These are phyloP conservation scores for Ageneiosus marmoratus DNA, from an alignment of 2,113 vertebrate genomes.

Conservation along the genomic window DNA sequence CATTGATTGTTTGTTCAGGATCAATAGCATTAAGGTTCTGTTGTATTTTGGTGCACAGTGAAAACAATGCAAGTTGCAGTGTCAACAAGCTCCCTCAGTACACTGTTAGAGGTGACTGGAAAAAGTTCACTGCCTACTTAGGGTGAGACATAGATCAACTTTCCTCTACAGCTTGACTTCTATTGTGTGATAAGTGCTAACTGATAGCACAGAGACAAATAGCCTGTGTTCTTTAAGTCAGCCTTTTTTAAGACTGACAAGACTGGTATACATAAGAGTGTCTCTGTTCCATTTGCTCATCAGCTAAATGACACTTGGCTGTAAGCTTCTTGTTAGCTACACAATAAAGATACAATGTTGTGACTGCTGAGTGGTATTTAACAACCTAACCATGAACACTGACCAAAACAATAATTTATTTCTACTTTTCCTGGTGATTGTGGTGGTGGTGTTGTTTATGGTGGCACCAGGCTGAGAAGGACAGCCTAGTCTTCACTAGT, in stretches of 20 bases:
- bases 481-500: not conserved
- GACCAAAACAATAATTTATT: conserved; percentile 16
- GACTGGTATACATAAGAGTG: conserved; percentile 15
- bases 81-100: not conserved
- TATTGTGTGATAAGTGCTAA: conserved; percentile 19
- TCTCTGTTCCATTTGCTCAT: conserved; percentile 28
- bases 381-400: conserved; percentile 21
- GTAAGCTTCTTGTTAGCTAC: not conserved
- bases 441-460: not conserved
- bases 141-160: conserved; percentile 8
- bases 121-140: conserved; percentile 20
- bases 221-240: conserved; percentile 17
- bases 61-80: not conserved
- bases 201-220: conserved; percentile 27
- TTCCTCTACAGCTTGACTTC: conserved; percentile 16
- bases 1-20: conserved; percentile 3
- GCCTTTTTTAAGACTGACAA: conserved; percentile 25
- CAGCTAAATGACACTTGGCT: conserved; percentile 17
- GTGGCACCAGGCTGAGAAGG: not conserved
- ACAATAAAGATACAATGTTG: conserved; percentile 5
- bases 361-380: conserved; percentile 5
- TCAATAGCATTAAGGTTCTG: not conserved
- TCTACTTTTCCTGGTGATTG: not conserved
- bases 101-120: conserved; percentile 17
- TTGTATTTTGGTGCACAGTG: not conserved